Conservation (phyloP, 2,113 vertebrate genomes). For the Callorhinus ursinus region DNA sequence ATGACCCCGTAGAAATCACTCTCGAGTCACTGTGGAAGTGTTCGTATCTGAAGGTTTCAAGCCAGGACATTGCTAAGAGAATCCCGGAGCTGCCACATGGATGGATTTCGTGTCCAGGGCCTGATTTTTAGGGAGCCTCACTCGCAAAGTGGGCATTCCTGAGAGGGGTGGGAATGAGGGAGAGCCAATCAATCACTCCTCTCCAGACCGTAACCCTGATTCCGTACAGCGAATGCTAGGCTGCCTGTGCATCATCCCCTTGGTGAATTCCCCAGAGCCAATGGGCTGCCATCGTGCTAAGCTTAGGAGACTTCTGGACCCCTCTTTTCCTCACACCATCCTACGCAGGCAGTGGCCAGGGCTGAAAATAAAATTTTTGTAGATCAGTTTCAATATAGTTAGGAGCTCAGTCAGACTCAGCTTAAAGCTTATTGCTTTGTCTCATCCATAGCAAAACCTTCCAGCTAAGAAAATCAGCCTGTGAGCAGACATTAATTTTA, state of each 20-base stretch:
- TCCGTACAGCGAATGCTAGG: neutral
- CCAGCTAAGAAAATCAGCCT: neutral
- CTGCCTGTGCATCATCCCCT: neutral
- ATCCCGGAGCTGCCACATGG: neutral
- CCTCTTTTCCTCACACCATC: neutral
- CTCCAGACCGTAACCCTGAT: neutral
- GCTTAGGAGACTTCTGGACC: neutral
- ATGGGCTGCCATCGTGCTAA: too few species aligned
- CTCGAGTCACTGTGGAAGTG: neutral
- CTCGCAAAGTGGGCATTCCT: neutral
- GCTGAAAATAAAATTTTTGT: neutral
- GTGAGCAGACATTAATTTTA: neutral
- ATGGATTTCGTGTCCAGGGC: neutral
- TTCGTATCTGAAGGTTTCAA: neutral
- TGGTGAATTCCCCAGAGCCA: neutral
- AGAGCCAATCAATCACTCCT: neutral
- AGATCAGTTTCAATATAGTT: neutral
- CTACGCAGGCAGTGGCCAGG: neutral
- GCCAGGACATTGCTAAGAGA: neutral
- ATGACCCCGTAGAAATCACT: rapidly evolving
- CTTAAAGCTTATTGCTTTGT: neutral
- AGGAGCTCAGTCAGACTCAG: conserved; percentile 45
- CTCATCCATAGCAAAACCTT: conserved; percentile 17
- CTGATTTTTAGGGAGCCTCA: neutral
- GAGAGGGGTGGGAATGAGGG: neutral